These are phyloP conservation scores for Diplosoma virens DNA, from an alignment of 23 tunicate genomes.

Conservation along the genomic window DNA sequence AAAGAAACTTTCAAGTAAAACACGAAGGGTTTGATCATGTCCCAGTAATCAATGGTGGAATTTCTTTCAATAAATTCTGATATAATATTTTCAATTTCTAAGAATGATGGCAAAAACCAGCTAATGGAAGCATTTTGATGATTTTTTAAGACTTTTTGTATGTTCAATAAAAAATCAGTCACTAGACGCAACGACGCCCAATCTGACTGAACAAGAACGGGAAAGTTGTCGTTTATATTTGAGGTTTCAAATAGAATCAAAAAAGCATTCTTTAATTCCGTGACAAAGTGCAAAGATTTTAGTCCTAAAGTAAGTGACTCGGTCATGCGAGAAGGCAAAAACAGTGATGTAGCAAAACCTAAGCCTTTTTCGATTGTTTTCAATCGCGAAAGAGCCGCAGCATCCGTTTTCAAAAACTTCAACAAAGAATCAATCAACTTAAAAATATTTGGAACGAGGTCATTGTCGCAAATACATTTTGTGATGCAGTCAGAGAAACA, in stretches of 20 bases:
- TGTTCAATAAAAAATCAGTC: background rate
- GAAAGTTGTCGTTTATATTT: background rate
- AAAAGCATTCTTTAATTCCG: background rate
- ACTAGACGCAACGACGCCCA: background rate
- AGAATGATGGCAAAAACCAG: background rate
- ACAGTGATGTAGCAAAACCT: background rate
- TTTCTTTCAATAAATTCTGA: background rate
- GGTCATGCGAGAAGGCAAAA: background rate
- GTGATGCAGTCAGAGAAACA: background rate
- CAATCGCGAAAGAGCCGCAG: background rate
- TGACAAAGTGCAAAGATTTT: background rate
- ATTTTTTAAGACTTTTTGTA: background rate
- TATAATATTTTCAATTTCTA: background rate
- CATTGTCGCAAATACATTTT: background rate
- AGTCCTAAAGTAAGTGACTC: background rate
- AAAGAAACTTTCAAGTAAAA: background rate
- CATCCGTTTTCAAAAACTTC: background rate
- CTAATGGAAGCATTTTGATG: background rate
- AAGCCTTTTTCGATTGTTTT: background rate
- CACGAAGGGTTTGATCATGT: conserved; percentile 1
- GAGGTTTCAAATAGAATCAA: conserved; percentile 11
- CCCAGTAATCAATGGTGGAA: background rate
- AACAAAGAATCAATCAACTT: background rate
- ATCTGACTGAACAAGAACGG: background rate
- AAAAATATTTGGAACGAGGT: background rate